Conservation (phyloP, 2,113 vertebrate genomes). For the Pterocles orientalis region DNA sequence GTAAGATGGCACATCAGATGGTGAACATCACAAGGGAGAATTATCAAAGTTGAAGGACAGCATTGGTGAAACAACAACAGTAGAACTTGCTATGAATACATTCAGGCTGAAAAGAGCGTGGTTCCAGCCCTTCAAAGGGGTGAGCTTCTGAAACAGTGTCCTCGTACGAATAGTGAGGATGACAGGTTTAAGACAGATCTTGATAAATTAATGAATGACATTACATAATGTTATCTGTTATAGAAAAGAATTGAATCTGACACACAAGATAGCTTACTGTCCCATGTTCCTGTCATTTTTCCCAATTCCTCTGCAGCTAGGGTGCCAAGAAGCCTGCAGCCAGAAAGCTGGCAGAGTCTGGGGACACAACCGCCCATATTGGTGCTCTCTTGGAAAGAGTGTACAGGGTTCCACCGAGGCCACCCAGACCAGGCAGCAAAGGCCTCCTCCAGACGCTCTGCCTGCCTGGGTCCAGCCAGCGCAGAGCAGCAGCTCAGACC, state of each 20-base stretch:
- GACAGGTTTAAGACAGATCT: background rate
- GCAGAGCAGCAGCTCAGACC: background rate
- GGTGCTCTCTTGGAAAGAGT: background rate
- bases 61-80: background rate
- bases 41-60: background rate
- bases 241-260: background rate
- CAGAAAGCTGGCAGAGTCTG: slow-evolving; percentile 23
- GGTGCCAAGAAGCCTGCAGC: slow-evolving; percentile 5
- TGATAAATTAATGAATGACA: background rate
- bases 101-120: background rate
- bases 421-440: background rate
- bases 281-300: slow-evolving; percentile 5
- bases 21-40: background rate
- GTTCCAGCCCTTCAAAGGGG: background rate
- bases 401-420: background rate
- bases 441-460: background rate
- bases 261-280: background rate
- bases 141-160: background rate
- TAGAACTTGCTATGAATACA: background rate
- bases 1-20: background rate
- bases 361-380: background rate
- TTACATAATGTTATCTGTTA: background rate
- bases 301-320: background rate
- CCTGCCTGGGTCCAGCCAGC: background rate
- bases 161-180: background rate